Conservation (phyloP, 2,888 invertebrate genomes). For the Pachymerium ferrugineum region DNA sequence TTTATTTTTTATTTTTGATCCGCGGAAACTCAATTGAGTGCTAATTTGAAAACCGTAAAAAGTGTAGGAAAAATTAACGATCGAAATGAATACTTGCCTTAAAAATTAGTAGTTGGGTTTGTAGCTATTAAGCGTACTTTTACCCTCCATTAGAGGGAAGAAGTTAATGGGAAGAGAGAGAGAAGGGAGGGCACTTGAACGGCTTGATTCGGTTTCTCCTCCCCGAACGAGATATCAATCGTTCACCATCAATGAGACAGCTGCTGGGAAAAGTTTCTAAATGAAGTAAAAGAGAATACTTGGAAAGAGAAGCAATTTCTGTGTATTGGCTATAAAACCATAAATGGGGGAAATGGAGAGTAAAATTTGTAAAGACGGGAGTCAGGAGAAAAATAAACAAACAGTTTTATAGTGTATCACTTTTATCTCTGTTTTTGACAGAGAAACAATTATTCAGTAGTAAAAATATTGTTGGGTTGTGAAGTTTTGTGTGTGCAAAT, state of each 20-base stretch:
- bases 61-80: too few species aligned
- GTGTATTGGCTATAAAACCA: neutral
- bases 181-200: neutral
- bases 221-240: neutral
- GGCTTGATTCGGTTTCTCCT: slow-evolving; percentile 2
- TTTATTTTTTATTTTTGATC: too few species aligned
- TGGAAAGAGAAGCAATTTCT: neutral
- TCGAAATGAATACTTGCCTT: neutral
- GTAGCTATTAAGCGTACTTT: neutral
- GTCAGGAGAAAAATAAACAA: too few species aligned
- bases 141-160: neutral
- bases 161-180: neutral
- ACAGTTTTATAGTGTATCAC: too few species aligned
- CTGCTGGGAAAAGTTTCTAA: neutral
- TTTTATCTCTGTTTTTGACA: too few species aligned
- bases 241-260: slow-evolving; percentile 9
- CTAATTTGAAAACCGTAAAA: neutral
- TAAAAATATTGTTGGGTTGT: too few species aligned
- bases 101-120: neutral
- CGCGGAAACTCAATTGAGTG: too few species aligned
- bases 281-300: slow-evolving; percentile 7
- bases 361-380: too few species aligned
- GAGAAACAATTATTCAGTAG: too few species aligned
- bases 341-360: neutral
- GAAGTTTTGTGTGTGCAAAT: too few species aligned